Percentiles rank a stretch among this genome's conserved stretches.
Evolutionary conservation across 2,113 vertebrate genomes (phyloP).

Genomic region (Climacteris rufus): DNA sequence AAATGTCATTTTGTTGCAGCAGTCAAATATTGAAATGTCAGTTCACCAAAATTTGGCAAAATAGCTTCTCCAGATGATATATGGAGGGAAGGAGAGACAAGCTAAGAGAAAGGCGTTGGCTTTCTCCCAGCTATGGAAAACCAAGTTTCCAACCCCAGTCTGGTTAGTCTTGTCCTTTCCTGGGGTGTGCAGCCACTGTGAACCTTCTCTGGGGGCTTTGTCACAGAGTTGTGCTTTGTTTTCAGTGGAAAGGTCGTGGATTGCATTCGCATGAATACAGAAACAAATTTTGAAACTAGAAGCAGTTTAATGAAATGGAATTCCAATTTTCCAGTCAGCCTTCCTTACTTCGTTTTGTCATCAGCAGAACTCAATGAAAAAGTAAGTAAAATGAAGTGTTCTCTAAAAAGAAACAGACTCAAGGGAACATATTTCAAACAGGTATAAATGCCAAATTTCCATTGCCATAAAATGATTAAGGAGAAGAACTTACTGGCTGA

Average conservation of each 20-base stretch:
- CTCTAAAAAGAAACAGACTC: conserved; percentile 10
- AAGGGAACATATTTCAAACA: not conserved
- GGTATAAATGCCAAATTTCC: conserved; percentile 34
- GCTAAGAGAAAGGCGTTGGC: conserved; percentile 12
- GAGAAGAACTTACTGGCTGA: not conserved
- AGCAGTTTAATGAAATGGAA: not conserved
- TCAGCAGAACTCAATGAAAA: not conserved
- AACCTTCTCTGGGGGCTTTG: not conserved
- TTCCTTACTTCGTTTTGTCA: not conserved
- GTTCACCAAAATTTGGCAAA: conserved; percentile 41
- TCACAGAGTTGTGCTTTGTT: not conserved
- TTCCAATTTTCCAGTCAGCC: conserved; percentile 8
- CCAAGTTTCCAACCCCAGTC: not conserved
- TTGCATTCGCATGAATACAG: not conserved
- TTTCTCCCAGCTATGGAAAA: conserved; percentile 24
- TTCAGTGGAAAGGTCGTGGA: not conserved
- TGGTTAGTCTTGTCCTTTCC: not conserved
- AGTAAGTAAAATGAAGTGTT: conserved; percentile 5
- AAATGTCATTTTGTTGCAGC: conserved; percentile 4
- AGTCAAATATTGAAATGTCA: conserved; percentile 15
- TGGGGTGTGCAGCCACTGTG: not conserved
- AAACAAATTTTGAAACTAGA: not conserved
- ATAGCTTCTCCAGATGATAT: conserved; percentile 10
- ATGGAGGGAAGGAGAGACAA: not conserved
- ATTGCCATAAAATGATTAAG: not conserved